These are phyloP conservation scores for Chroicocephalus ridibundus DNA, from an alignment of 2,113 vertebrate species.

Conservation along the genomic window DNA sequence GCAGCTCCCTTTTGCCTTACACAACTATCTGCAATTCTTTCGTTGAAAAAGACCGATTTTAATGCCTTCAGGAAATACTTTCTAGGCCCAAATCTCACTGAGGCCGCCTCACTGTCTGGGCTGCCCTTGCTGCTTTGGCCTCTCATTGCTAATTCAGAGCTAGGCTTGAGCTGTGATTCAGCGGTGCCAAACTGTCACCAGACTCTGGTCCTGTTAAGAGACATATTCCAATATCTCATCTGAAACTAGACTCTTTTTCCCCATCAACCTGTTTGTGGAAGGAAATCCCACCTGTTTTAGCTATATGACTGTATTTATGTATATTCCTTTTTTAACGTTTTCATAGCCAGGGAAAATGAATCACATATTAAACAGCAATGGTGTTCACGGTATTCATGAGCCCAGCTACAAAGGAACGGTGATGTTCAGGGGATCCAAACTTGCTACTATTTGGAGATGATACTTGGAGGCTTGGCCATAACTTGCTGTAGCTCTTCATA, in stretches of 20 bases:
- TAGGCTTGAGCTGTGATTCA: slow-evolving; percentile 15
- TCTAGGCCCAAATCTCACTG: not conserved
- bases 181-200: not conserved
- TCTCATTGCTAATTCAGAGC: slow-evolving; percentile 26
- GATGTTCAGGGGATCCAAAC: not conserved
- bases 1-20: not conserved
- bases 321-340: not conserved
- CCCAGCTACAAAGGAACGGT: not conserved
- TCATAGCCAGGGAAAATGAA: not conserved
- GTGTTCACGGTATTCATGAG: not conserved
- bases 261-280: not conserved
- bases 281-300: not conserved
- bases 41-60: not conserved
- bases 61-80: slow-evolving; percentile 29
- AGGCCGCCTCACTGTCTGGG: not conserved
- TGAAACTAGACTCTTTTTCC: not conserved
- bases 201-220: not conserved
- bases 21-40: not conserved
- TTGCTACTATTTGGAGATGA: not conserved
- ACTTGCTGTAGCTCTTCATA: not conserved
- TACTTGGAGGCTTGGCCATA: not conserved
- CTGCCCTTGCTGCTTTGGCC: not conserved
- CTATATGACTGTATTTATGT: not conserved
- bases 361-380: not conserved
- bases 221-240: not conserved